phyloP scores from a whole-genome alignment of 2,113 vertebrate species.

The Apeltes quadracus region DNA sequence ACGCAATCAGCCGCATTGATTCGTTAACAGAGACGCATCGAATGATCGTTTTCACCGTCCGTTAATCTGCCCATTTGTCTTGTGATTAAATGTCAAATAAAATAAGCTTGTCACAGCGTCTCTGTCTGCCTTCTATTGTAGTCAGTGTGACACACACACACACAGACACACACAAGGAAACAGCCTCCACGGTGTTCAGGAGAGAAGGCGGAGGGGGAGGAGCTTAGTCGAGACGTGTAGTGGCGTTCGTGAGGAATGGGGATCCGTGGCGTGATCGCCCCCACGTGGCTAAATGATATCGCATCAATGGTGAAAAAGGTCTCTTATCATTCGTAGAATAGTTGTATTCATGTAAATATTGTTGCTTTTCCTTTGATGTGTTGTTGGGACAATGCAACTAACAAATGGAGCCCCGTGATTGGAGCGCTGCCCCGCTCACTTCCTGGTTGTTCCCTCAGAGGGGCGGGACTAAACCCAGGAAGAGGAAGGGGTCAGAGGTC shows the following conservation, averaged over 20 bases:
- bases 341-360: background rate
- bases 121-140: background rate
- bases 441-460: constrained; percentile 13
- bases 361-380: background rate
- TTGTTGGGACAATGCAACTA: background rate
- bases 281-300: too few species aligned
- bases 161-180: background rate
- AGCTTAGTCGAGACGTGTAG: too few species aligned
- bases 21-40: background rate
- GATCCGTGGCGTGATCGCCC: too few species aligned
- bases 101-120: background rate
- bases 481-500: constrained; percentile 10
- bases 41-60: background rate
- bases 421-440: background rate
- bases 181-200: background rate
- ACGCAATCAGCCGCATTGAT: background rate
- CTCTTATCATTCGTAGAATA: background rate
- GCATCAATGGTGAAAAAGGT: too few species aligned
- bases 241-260: too few species aligned
- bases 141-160: too few species aligned
- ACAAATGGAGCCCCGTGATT: background rate
- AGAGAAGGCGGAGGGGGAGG: background rate
- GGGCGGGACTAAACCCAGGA: background rate
- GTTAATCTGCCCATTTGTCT: background rate
- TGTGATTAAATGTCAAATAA: background rate